phyloP scores from a whole-genome alignment of 2,797 vertebrate species.

The Pampus argenteus region DNA sequence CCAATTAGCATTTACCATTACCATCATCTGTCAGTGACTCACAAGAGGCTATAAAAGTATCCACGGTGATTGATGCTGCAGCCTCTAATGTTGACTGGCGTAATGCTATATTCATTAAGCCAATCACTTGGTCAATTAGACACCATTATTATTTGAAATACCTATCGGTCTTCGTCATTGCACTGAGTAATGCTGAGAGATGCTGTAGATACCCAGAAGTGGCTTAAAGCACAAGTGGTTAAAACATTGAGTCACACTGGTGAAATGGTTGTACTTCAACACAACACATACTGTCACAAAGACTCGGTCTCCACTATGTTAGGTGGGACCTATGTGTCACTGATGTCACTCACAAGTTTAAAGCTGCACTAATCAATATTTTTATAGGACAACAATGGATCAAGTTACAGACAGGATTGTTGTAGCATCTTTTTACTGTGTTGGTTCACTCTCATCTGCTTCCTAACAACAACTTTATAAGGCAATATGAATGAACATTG shows the following conservation, averaged over 20 bases:
- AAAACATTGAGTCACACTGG: not conserved
- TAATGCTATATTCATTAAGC: constrained; percentile 57
- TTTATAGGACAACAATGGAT: not conserved
- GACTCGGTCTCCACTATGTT: not conserved
- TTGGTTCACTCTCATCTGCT: too few relatives aligned
- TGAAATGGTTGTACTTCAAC: not conserved
- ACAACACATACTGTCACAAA: not conserved
- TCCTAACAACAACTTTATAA: not conserved
- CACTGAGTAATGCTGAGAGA: constrained; percentile 7
- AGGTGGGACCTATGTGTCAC: not conserved
- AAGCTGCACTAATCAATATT: not conserved
- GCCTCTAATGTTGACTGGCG: constrained; percentile 33
- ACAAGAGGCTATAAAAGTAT: constrained; percentile 29
- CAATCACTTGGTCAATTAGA: constrained; percentile 56
- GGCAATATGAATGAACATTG: not conserved
- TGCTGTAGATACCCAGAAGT: not conserved
- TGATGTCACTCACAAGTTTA: not conserved
- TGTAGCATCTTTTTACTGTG: too few relatives aligned
- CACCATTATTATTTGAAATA: constrained; percentile 55
- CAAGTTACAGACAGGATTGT: too few relatives aligned
- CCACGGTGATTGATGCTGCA: constrained; percentile 48
- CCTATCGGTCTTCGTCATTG: constrained; percentile 28
- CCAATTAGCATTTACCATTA: constrained; percentile 54
- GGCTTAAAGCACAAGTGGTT: not conserved
- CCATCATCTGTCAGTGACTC: constrained; percentile 65